Conservation (phyloP, 2,113 vertebrate species). For the Puntigrus tetrazona region DNA sequence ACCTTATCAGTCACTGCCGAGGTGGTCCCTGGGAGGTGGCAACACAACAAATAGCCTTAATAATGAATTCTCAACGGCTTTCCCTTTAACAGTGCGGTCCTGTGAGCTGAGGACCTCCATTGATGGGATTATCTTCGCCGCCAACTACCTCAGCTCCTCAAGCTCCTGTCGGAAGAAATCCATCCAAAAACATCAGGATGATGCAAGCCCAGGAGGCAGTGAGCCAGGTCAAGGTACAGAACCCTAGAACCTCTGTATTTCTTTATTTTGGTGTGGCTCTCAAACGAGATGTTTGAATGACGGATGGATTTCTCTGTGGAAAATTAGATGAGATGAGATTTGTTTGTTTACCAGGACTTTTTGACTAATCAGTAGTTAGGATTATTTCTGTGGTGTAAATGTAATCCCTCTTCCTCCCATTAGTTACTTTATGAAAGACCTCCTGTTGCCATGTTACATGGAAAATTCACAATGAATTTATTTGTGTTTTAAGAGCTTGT, state of each 20-base stretch:
- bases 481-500: constrained; percentile 10
- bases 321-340: constrained; percentile 49
- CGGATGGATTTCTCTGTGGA: constrained; percentile 24
- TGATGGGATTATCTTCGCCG: constrained; percentile 98
- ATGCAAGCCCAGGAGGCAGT: constrained; percentile 99
- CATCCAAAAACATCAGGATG: constrained; percentile 98
- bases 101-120: constrained; percentile 98
- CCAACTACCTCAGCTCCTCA: constrained; percentile 99
- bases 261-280: not conserved
- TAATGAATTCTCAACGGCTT: constrained; percentile 29
- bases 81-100: constrained; percentile 83
- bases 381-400: constrained; percentile 39
- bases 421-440: constrained; percentile 25
- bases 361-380: constrained; percentile 53
- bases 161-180: constrained; percentile 97
- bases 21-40: constrained; percentile 22
- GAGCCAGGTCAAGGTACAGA: constrained; percentile 92
- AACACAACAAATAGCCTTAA: constrained; percentile 49
- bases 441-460: constrained; percentile 26
- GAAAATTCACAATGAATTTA: not conserved
- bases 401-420: constrained; percentile 40
- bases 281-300: not conserved
- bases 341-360: constrained; percentile 57
- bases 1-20: constrained; percentile 23
- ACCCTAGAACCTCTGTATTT: constrained; percentile 1